phyloP scores from a whole-genome alignment of 2,113 vertebrate genomes.

The Coreoperca whiteheadi region DNA sequence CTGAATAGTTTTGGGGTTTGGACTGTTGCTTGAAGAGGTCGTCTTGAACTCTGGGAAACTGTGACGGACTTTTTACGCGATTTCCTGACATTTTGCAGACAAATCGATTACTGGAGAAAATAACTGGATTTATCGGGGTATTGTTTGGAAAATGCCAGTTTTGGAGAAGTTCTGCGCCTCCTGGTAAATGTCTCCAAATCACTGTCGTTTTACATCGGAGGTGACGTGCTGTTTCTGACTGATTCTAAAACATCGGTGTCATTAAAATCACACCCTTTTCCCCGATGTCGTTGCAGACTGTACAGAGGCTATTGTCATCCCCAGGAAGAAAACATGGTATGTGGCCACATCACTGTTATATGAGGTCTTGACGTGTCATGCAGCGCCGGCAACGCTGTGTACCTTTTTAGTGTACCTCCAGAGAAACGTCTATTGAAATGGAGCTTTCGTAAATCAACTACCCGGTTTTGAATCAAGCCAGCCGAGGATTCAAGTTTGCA shows the following conservation, averaged over 20 bases:
- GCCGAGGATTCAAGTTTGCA: not conserved
- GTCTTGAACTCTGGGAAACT: not conserved
- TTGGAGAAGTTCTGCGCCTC: not conserved
- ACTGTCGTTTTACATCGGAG: not conserved
- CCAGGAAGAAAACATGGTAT: constrained; percentile 94
- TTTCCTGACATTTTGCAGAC: not conserved
- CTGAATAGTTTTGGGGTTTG: not conserved
- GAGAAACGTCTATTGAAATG: not conserved
- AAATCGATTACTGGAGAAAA: not conserved
- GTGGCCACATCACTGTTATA: constrained; percentile 22
- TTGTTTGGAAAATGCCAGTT: not conserved
- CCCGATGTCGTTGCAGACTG: constrained; percentile 48
- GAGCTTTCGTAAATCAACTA: not conserved
- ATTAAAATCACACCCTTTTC: not conserved
- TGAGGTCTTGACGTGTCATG: not conserved
- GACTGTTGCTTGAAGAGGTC: not conserved
- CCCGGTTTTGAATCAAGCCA: not conserved
- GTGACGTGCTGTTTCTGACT: not conserved
- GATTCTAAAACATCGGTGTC: not conserved
- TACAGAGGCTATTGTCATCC: constrained; percentile 86
- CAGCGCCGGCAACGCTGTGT: not conserved
- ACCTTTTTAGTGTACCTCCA: too few relatives aligned
- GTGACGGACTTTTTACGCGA: not conserved
- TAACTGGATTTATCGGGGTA: not conserved
- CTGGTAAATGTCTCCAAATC: not conserved